Evolutionary conservation across 2,797 vertebrate species (phyloP).

Genomic region (Pseudochirops cupreus): DNA sequence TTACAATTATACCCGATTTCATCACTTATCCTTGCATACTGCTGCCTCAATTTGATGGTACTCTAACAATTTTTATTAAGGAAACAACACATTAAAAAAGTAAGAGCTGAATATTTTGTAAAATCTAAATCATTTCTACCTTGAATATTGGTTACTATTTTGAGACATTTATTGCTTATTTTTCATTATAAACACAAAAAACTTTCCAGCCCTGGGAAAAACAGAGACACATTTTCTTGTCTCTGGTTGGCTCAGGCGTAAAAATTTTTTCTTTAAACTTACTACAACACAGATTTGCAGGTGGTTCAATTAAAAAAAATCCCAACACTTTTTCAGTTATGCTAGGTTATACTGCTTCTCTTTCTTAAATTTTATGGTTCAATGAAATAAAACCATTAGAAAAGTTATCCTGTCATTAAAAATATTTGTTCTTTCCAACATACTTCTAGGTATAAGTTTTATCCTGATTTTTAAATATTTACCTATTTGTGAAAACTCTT

Average conservation of each 20-base stretch:
- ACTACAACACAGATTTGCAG: conserved; percentile 51
- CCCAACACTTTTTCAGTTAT: conserved; percentile 28
- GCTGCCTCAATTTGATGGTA: conserved; percentile 25
- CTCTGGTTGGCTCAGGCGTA: conserved; percentile 41
- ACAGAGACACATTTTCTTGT: conserved; percentile 39
- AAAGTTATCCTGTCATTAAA: conserved; percentile 34
- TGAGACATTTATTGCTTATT: conserved; percentile 48
- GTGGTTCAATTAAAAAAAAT: neutral
- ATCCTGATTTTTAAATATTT: conserved; percentile 12
- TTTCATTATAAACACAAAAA: conserved; percentile 53
- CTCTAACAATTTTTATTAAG: conserved; percentile 32
- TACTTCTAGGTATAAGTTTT: conserved; percentile 54
- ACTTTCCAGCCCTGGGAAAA: conserved; percentile 44
- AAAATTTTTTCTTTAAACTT: conserved; percentile 55
- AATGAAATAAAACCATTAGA: neutral
- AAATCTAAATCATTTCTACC: conserved; percentile 30
- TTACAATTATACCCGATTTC: neutral
- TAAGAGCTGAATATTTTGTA: conserved; percentile 49
- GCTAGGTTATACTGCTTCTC: neutral
- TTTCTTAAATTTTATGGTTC: conserved; percentile 26
- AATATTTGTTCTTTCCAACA: conserved; percentile 43
- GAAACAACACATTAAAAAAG: conserved; percentile 34
- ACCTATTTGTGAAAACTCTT: neutral
- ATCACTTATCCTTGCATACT: conserved; percentile 38
- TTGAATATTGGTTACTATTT: conserved; percentile 37